Base-by-base conservation (phyloP, 2,888 invertebrate genomes). In the Erebia epiphron region DNA sequence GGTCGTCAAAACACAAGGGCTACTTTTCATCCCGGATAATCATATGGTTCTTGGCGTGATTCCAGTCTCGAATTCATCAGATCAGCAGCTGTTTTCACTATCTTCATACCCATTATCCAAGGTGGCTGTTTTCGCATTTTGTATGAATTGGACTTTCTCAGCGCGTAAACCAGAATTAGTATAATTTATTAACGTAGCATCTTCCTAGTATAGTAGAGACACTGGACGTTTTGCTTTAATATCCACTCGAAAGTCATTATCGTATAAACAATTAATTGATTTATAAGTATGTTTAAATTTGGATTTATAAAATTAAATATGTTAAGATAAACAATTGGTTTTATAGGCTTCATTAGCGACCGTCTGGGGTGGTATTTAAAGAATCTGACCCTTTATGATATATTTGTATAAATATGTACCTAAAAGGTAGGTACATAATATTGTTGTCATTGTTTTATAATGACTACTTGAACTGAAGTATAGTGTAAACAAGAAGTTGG, bases 281-380 rank as follows among this genome's bases (percentile, higher is more conserved):
- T 49, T 21, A 46, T 49, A n/a, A n/a, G n/a, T n/a, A 62, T 49
- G 46, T 62, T 49, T 46, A 61, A 61, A 61, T 61, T 60, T 62
- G 46, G 41, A 60, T 60, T 41, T 21, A 62, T 62, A 43, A 18
- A 61, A 43, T 46, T 46, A 46, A 4, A 13, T 11, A 54, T 56
- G 56, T 64, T 35, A 58, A 60, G 69, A 69, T 65, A 69, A 10
- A 21, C 7, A 61, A 43, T 16, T 61, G 41, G 61, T 61, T 5
- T 21, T 61, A 21, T 61, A 46, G 46, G 9, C 46, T 46, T 14
- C 46, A 61, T 61, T 61, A 43, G 14, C 61, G 10, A 16, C 14
- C 49, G 18, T 46, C 43, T 49, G 16, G 62, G 13, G 18, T 21
- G 18, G 13, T 11, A 10, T 58, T 18, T 7, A 10, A n/a, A 60